Base-by-base conservation (phyloP, 2,888 invertebrate species). In the Rhogogaster chlorosoma region DNA sequence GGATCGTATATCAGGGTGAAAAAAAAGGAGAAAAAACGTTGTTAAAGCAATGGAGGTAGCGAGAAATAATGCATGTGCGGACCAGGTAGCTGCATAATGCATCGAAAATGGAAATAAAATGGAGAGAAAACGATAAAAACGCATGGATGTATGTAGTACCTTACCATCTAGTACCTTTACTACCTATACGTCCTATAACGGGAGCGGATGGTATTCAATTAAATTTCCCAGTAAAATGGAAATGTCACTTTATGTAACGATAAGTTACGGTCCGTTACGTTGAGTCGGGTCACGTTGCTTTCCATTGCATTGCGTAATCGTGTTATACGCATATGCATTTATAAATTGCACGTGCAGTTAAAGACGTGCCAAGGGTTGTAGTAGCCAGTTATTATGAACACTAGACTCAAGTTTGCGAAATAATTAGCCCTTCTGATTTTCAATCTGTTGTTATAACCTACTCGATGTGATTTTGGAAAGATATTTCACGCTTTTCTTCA, bases 21-120 rank as follows among this genome's bases (percentile, higher is more conserved):
- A 86, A 78, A 61, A 85, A 38, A 70, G 15, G 38, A 75, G 18
- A 57, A 67, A n/a, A n/a, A 53, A 57, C 38, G 73, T 67, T 64
- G 71, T 84, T 53, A 84, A 83, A 61, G 77, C 75, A 73, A 53
- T 61, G 75, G 70, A 71, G 80, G 75, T 67, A 77, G 75, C 70
- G 38, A 12, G 70, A 64, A 61, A 78, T 12, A 83, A 85, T 45
- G 61, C 29, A 64, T 61, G 77, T 38, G 38, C 38, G 61, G 61
- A n/a, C 57, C 36, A 38, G 61, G 80, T 61, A 61, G 61, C 38
- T 80, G 80, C 80, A 80, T 80, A 38, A 80, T 80, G 80, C 80
- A 80, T 77, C 49, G 32, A 77, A 53, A 77, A 49, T 32, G 57
- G 57, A 49, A 57, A 80, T 38, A 61, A 80, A 80, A 80, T 80